Conservation (phyloP, 2,888 invertebrate genomes). For the Drosophila antonietae region DNA sequence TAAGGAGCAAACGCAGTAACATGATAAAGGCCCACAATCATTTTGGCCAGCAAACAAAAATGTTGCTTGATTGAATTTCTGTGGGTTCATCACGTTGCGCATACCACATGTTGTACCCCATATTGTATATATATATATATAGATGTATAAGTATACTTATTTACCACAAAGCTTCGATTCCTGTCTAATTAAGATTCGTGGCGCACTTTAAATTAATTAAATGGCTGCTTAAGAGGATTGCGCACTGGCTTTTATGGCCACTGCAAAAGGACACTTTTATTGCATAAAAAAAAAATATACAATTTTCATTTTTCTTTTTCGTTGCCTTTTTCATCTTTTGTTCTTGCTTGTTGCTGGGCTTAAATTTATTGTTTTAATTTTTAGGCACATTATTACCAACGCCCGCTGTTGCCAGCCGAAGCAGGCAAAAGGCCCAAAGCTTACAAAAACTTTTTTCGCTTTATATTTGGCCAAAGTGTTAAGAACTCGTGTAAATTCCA, state of each 20-base stretch:
- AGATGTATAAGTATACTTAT: conserved; percentile 24
- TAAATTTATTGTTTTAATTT: conserved; percentile 76
- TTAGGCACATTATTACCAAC: conserved; percentile 66
- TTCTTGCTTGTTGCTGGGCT: conserved; percentile 7
- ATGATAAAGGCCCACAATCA: conserved; percentile 9
- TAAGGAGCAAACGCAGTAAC: conserved; percentile 28
- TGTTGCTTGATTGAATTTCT: conserved; percentile 55
- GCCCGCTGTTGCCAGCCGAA: conserved; percentile 35
- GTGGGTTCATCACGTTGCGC: conserved; percentile 11
- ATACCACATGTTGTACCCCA: conserved; percentile 30
- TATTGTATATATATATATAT: neutral
- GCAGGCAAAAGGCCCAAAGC: conserved; percentile 15
- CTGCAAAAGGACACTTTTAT: conserved; percentile 57
- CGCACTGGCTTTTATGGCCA: conserved; percentile 43
- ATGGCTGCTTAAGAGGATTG: conserved; percentile 33
- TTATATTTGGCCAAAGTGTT: conserved; percentile 63
- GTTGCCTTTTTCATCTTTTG: conserved; percentile 1
- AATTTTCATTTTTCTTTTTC: conserved; percentile 9
- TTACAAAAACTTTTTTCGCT: conserved; percentile 45
- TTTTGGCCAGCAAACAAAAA: conserved; percentile 2
- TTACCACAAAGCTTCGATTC: conserved; percentile 34
- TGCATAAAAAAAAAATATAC: conserved; percentile 45
- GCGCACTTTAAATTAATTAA: conserved; percentile 52
- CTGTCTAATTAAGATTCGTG: conserved; percentile 48
- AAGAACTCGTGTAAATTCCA: conserved; percentile 77